Evolutionary conservation across 1,140 invertebrate genomes (phyloP).

Genomic region (Drosophila fuyamai): DNA sequence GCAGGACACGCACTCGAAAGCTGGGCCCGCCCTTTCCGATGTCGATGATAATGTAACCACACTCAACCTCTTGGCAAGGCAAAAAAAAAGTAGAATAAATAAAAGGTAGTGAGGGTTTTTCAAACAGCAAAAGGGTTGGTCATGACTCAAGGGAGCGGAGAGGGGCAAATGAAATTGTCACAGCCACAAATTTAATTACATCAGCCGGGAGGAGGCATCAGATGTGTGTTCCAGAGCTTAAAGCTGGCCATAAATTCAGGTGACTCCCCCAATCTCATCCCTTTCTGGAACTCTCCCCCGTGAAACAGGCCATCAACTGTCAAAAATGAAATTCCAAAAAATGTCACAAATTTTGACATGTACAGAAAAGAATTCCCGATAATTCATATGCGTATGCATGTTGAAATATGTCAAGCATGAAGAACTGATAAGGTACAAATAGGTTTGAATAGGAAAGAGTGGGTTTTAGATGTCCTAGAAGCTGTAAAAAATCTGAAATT

Average conservation of each 20-base stretch:
- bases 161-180: constrained; percentile 68
- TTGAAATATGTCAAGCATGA: constrained; percentile 78
- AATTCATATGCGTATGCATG: constrained; percentile 51
- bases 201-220: constrained; percentile 15
- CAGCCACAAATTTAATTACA: constrained; percentile 79
- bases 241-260: constrained; percentile 36
- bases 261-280: constrained; percentile 5
- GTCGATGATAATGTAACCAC: constrained; percentile 81
- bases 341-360: constrained; percentile 75
- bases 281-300: not conserved
- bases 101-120: constrained; percentile 11
- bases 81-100: constrained; percentile 21
- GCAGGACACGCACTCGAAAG: constrained; percentile 50
- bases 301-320: constrained; percentile 56
- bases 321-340: constrained; percentile 74
- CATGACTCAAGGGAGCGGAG: constrained; percentile 26
- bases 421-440: constrained; percentile 62
- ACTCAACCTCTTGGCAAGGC: constrained; percentile 60
- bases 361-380: constrained; percentile 43
- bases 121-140: constrained; percentile 68
- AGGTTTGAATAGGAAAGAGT: constrained; percentile 4
- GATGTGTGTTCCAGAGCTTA: constrained; percentile 8
- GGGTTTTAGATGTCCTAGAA: not conserved
- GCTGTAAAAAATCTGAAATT: constrained; percentile 6
- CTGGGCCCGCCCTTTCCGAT: constrained; percentile 39